Conservation (phyloP, 2,888 invertebrate species). For the Apotomis capreana region DNA sequence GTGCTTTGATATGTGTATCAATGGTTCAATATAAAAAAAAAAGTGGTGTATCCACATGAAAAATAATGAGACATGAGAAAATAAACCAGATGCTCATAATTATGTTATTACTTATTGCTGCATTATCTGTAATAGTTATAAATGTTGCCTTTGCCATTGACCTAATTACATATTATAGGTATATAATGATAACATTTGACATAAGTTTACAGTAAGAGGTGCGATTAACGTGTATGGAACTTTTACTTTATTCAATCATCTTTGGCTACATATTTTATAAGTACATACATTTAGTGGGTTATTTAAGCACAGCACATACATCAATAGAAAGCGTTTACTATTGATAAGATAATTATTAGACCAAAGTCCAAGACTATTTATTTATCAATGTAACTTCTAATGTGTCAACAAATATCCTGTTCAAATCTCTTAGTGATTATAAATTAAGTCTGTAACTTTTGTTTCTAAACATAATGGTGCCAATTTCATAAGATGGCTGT, state of each 20-base stretch:
- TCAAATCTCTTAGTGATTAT: background rate
- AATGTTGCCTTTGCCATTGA: conserved; percentile 20
- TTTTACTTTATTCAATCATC: no score
- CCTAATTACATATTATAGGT: background rate
- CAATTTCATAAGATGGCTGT: no score
- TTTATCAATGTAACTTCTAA: conserved; percentile 8
- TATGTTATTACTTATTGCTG: background rate
- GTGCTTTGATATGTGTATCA: no score
- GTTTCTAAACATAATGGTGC: background rate
- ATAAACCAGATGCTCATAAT: background rate
- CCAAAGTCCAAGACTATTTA: conserved; percentile 12
- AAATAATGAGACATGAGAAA: no score
- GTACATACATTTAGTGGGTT: no score
- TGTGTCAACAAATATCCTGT: conserved; percentile 11
- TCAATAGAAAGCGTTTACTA: background rate
- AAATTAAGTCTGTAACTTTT: background rate
- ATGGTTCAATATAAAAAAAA: no score
- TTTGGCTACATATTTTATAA: no score
- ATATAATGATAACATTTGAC: conserved; percentile 26
- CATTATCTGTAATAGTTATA: background rate
- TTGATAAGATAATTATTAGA: conserved; percentile 5
- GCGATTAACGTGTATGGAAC: background rate
- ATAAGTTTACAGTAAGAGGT: conserved; percentile 11
- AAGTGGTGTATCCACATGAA: no score
- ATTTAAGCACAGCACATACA: no score